These are phyloP conservation scores for Oxystoma pomonae DNA, from an alignment of 2,888 invertebrate genomes.

Conservation along the genomic window DNA sequence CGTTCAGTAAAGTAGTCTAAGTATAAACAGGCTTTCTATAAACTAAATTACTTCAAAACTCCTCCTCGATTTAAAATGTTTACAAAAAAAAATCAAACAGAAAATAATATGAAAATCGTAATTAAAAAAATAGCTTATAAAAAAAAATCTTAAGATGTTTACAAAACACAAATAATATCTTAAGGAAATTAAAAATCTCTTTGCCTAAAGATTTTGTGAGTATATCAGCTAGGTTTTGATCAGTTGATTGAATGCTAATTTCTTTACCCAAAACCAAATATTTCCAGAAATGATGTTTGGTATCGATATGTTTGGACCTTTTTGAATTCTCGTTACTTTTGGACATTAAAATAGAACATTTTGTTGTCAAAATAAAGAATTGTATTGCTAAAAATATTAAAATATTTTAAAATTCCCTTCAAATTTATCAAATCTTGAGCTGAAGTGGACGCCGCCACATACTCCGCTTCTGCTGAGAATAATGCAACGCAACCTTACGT, in stretches of 20 bases:
- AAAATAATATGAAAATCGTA: too few relatives aligned
- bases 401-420: slow-evolving; percentile 8
- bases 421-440: too few relatives aligned
- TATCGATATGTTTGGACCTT: slow-evolving; percentile 15
- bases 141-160: too few relatives aligned
- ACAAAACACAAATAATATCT: too few relatives aligned
- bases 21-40: too few relatives aligned
- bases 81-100: too few relatives aligned
- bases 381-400: slow-evolving; percentile 1
- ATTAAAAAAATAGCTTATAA: too few relatives aligned
- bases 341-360: slow-evolving; percentile 5
- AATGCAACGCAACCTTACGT: slow-evolving; percentile 14
- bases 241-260: slow-evolving; percentile 7
- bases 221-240: slow-evolving; percentile 12
- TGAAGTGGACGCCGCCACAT: slow-evolving; percentile 3
- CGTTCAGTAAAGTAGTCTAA: too few relatives aligned
- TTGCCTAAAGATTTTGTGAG: slow-evolving; percentile 12
- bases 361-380: slow-evolving; percentile 11
- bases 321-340: slow-evolving; percentile 14
- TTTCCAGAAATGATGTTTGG: slow-evolving; percentile 10
- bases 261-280: slow-evolving; percentile 10
- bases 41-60: too few relatives aligned
- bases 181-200: neutral
- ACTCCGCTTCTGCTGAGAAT: slow-evolving; percentile 13
- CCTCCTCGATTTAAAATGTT: too few relatives aligned